Conservation (phyloP, 2,113 vertebrate species). For the Protobothrops flavoviridis region DNA sequence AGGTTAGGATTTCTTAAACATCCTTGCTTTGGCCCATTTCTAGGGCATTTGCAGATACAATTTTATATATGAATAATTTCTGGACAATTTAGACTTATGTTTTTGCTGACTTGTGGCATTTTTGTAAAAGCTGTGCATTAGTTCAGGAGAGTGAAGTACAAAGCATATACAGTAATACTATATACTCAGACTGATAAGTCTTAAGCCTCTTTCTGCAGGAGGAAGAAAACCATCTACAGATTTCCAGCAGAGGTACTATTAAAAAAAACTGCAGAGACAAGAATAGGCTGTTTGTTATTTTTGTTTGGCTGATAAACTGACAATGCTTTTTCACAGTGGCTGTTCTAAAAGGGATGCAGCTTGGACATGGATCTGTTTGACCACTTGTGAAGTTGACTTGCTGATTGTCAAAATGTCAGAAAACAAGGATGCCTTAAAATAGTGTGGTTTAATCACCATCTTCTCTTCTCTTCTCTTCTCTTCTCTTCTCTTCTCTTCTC, state of each 20-base stretch:
- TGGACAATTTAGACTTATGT: constrained; percentile 37
- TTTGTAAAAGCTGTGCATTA: constrained; percentile 26
- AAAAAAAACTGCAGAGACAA: constrained; percentile 41
- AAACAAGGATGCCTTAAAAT: constrained; percentile 66
- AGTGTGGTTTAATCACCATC: constrained; percentile 67
- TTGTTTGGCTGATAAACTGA: constrained; percentile 53
- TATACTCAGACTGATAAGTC: constrained; percentile 47
- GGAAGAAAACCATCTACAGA: constrained; percentile 32
- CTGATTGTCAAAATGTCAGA: constrained; percentile 46
- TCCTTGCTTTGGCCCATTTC: constrained; percentile 60
- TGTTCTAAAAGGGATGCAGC: constrained; percentile 55
- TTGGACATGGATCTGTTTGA: constrained; percentile 39
- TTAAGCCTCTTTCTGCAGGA: constrained; percentile 48
- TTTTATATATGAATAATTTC: constrained; percentile 52
- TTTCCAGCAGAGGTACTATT: constrained; percentile 45
- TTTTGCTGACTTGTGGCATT: constrained; percentile 51
- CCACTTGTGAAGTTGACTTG: constrained; percentile 56
- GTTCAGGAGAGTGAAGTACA: constrained; percentile 41
- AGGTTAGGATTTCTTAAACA: not conserved
- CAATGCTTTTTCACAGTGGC: constrained; percentile 32
- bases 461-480: not conserved
- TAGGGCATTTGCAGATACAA: constrained; percentile 58
- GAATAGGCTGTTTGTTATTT: constrained; percentile 36
- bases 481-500: not conserved
- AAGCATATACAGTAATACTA: not conserved